These are phyloP conservation scores for Typhlichthys subterraneus DNA, from an alignment of 2,797 vertebrate genomes.

Conservation along the genomic window DNA sequence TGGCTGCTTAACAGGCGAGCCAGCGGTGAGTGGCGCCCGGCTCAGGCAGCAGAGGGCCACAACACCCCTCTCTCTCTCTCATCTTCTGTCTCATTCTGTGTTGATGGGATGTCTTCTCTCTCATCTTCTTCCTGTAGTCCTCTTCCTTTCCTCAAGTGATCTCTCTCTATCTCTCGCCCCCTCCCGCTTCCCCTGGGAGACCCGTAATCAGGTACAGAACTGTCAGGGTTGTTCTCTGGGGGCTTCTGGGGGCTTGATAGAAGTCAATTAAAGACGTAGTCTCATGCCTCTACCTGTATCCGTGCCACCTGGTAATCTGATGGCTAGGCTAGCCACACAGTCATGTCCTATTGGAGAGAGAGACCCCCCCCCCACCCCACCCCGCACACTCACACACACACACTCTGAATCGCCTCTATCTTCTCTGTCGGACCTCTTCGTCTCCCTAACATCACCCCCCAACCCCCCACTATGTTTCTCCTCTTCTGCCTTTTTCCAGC, in stretches of 20 bases:
- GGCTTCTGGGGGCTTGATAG: no score
- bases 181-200: slow-evolving; percentile 8
- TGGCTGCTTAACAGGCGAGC: slow-evolving; percentile 21
- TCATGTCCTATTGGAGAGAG: neutral
- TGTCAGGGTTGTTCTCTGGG: neutral
- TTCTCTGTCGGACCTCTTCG: neutral
- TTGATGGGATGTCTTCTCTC: slow-evolving; percentile 8
- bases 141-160: neutral
- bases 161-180: slow-evolving; percentile 23
- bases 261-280: no score
- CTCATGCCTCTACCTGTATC: no score
- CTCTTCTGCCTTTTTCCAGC: slow-evolving; percentile 21
- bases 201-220: neutral
- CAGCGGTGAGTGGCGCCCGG: neutral
- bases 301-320: no score
- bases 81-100: slow-evolving; percentile 13
- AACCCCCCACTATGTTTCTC: neutral
- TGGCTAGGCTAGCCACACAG: neutral
- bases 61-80: neutral
- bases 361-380: neutral
- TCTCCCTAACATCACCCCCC: neutral
- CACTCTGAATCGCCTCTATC: neutral
- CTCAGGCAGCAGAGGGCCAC: slow-evolving; percentile 6
- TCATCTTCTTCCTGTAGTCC: neutral
- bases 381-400: slow-evolving; percentile 15